Evolutionary conservation across 2,888 invertebrate species (phyloP).

Genomic region (Rhingia rostrata): DNA sequence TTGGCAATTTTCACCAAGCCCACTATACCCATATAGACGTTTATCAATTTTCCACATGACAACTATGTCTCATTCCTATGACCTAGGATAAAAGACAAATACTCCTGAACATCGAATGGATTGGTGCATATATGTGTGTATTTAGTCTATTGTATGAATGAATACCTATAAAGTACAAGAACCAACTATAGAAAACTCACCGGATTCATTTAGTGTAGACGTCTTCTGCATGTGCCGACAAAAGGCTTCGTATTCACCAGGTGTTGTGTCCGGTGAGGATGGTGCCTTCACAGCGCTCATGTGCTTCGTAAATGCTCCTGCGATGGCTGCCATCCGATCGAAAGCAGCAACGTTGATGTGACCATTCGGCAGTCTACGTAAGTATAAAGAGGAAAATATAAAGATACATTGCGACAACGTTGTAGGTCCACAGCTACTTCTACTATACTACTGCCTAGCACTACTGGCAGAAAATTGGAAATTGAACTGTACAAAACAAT

Average conservation of each 20-base stretch:
- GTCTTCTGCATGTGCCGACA: conserved; percentile 82
- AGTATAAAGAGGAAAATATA: conserved; percentile 77
- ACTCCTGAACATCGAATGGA: neutral
- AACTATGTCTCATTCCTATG: too few species aligned
- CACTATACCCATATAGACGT: too few species aligned
- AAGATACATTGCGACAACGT: conserved; percentile 7
- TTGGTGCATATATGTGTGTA: conserved; percentile 5
- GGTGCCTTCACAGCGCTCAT: conserved; percentile 81
- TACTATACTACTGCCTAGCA: neutral
- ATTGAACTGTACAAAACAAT: conserved; percentile 39
- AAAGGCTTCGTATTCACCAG: conserved; percentile 81
- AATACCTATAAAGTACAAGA: conserved; percentile 17
- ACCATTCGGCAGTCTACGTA: conserved; percentile 88
- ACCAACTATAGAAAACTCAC: conserved; percentile 77
- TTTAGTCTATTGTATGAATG: conserved; percentile 45
- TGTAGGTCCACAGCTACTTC: conserved; percentile 5
- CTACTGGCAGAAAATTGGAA: conserved; percentile 38
- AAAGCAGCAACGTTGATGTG: conserved; percentile 90
- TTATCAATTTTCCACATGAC: too few species aligned
- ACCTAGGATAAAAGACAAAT: too few species aligned
- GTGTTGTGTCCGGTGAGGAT: conserved; percentile 76
- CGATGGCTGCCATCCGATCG: conserved; percentile 83
- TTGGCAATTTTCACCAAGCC: too few species aligned
- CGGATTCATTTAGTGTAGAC: conserved; percentile 81
- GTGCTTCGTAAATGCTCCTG: conserved; percentile 83